phyloP scores from a whole-genome alignment of 2,113 vertebrate species.

The Trematomus loennbergii region DNA sequence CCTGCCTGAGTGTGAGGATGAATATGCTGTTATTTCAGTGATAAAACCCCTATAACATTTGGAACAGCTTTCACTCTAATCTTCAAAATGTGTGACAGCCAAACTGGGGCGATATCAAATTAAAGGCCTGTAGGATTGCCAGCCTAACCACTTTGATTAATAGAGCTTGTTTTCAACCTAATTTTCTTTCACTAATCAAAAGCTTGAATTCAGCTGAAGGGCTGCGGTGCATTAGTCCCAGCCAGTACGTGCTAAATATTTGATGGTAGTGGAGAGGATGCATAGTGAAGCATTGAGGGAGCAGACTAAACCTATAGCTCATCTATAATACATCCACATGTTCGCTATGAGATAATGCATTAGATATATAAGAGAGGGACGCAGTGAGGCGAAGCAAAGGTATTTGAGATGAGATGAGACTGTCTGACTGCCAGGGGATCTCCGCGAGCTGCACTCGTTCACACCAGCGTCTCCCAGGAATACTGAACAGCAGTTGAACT shows the following conservation, averaged over 20 bases:
- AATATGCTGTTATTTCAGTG: conserved; percentile 11
- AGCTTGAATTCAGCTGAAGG: conserved; percentile 58
- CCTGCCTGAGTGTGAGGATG: conserved; percentile 8
- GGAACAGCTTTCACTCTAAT: conserved; percentile 55
- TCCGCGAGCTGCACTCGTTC: conserved; percentile 39
- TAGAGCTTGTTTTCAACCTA: conserved; percentile 23
- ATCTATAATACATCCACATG: conserved; percentile 80
- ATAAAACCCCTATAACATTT: conserved; percentile 30
- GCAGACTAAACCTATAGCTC: conserved; percentile 71
- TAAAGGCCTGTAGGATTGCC: conserved; percentile 44
- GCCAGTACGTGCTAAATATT: conserved; percentile 80
- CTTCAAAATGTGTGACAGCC: conserved; percentile 39
- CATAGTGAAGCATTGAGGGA: conserved; percentile 51
- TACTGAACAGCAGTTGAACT: conserved; percentile 63
- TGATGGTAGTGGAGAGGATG: conserved; percentile 63
- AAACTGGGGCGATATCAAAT: conserved; percentile 44
- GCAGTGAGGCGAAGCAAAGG: conserved; percentile 64
- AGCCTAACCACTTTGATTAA: conserved; percentile 60
- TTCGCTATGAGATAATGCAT: conserved; percentile 66
- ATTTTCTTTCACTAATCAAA: conserved; percentile 72
- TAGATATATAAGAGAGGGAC: conserved; percentile 57
- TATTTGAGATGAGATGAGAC: conserved; percentile 68
- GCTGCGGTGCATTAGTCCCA: conserved; percentile 54
- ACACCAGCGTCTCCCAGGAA: conserved; percentile 49
- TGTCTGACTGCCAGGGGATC: conserved; percentile 50